Base-by-base conservation (phyloP, 2,113 vertebrate genomes). In the Amia ocellicauda region DNA sequence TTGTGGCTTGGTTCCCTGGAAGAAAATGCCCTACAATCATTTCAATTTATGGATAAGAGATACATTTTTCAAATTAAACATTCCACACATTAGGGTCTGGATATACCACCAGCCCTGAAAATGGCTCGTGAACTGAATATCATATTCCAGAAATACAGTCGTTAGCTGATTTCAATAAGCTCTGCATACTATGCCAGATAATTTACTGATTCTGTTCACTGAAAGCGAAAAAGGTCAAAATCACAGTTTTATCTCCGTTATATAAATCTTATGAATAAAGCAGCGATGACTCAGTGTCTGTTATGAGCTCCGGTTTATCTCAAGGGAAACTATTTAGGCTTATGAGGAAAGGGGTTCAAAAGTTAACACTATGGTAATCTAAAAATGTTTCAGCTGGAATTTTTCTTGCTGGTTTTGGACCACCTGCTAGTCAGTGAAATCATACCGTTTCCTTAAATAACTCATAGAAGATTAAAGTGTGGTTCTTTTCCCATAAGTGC, bases 391-490 rank as follows among this genome's bases (percentile, higher is more conserved):
- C 61, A 64, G 42, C 27, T 64, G 31, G 52, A 52, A 60, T 54
- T 8, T 58, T 2, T 51, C 36, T 59, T n/a, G 24, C 23, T 19
- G 41, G 17, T 64, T 27, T 53, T n/a, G 24, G 59, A 63, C 42
- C 60, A 62, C 51, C 60, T 66, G 65, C 29, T 54, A 23, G 53
- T 40, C 40, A 45, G 24, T 19, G 22, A 45, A 47, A 20, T 24
- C n/a, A 43, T 47, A 51, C 27, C 41, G 40, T 31, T 64, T 53
- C 26, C 43, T 41, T 40, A 58, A 41, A 64, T 64, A 61, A 23
- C 29, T 16, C 10, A 20, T 4, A 14, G 7, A 50, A 3, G 19
- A 42, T 20, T 19, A 50, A 42, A n/a, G 28, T 63, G 60, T 50
- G 24, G 64, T 64, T 55, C 0, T 59, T 43, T 64, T n/a, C 28